phyloP scores from a whole-genome alignment of 2,797 vertebrate genomes.

The Pangasius mekongensis region DNA sequence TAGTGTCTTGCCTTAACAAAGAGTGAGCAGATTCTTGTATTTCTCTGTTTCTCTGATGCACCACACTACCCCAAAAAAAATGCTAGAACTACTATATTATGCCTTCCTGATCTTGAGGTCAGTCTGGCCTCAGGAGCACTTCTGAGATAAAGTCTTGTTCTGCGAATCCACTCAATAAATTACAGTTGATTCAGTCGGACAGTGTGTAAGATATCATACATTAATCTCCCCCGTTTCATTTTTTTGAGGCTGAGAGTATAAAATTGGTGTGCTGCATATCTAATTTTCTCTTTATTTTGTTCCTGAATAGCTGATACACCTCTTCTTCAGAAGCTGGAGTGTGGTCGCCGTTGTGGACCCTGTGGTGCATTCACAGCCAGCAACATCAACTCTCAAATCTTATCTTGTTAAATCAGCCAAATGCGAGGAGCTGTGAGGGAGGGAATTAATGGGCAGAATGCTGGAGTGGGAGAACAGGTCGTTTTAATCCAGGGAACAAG shows the following conservation, averaged over 20 bases:
- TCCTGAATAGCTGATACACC: slow-evolving; percentile 91
- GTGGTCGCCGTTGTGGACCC: slow-evolving; percentile 83
- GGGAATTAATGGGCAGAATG: slow-evolving; percentile 83
- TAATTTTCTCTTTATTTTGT: slow-evolving; percentile 81
- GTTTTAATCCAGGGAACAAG: slow-evolving; percentile 57
- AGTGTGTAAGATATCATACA: slow-evolving; percentile 89
- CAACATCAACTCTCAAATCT: slow-evolving; percentile 95
- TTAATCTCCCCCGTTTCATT: slow-evolving; percentile 91
- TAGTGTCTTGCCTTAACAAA: neutral
- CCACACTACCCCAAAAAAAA: slow-evolving; percentile 18
- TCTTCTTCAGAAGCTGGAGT: slow-evolving; percentile 82
- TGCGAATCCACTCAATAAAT: slow-evolving; percentile 89
- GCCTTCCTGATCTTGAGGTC: slow-evolving; percentile 87
- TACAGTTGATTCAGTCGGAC: slow-evolving; percentile 88
- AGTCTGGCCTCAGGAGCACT: slow-evolving; percentile 86
- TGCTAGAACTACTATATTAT: slow-evolving; percentile 81
- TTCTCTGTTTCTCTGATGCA: neutral
- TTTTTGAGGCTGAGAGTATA: slow-evolving; percentile 86
- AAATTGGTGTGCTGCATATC: slow-evolving; percentile 92
- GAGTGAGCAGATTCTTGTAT: neutral
- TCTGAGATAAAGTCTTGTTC: slow-evolving; percentile 91
- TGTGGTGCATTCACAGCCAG: slow-evolving; percentile 89
- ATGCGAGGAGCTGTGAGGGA: slow-evolving; percentile 80
- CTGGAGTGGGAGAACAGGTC: slow-evolving; percentile 50
- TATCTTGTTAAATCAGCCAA: slow-evolving; percentile 99